phyloP scores from a whole-genome alignment of 2,797 vertebrate genomes.

The Ataeniobius toweri region DNA sequence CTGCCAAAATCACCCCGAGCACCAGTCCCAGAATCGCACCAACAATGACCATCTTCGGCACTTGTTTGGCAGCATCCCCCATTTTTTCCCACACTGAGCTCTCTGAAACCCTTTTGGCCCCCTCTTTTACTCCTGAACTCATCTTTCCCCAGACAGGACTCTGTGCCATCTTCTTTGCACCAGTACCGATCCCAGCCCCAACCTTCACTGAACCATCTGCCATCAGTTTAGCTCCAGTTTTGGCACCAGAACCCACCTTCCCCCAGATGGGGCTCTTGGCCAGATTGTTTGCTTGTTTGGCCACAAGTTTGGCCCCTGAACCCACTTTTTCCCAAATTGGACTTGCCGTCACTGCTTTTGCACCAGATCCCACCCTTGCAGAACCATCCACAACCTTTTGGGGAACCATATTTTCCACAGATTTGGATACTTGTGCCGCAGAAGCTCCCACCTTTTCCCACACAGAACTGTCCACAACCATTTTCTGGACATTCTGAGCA shows the following conservation, averaged over 20 bases:
- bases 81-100: constrained; percentile 71
- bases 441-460: constrained; percentile 62
- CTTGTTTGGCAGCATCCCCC: constrained; percentile 44
- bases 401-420: constrained; percentile 60
- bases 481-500: constrained; percentile 60
- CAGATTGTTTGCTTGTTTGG: constrained; percentile 61
- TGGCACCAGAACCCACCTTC: constrained; percentile 64
- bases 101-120: constrained; percentile 64
- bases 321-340: constrained; percentile 70
- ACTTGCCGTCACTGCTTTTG: constrained; percentile 56
- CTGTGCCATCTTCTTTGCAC: constrained; percentile 66
- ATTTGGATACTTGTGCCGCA: constrained; percentile 58
- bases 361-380: constrained; percentile 66
- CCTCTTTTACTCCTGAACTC: constrained; percentile 63
- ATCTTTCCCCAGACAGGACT: constrained; percentile 71
- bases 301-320: constrained; percentile 60
- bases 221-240: constrained; percentile 62
- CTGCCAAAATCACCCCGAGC: constrained; percentile 73
- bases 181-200: constrained; percentile 54
- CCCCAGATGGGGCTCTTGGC: constrained; percentile 68
- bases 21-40: constrained; percentile 69
- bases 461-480: constrained; percentile 53
- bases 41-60: constrained; percentile 56
- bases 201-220: constrained; percentile 49
- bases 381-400: constrained; percentile 58